phyloP scores from a whole-genome alignment of 2,113 vertebrate genomes.

The Chamaetylas fuelleborni region DNA sequence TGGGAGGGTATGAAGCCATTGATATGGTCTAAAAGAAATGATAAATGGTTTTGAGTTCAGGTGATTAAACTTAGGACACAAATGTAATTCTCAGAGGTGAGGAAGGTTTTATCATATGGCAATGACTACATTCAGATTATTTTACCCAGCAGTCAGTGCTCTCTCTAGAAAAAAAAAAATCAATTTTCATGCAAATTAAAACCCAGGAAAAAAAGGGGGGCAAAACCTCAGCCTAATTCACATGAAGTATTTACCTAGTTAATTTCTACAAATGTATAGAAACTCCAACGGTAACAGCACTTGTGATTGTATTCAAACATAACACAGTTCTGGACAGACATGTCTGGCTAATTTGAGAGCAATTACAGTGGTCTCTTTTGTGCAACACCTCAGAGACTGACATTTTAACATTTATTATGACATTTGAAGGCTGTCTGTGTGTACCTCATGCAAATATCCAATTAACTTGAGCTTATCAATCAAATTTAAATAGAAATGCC shows the following conservation, averaged over 20 bases:
- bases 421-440: not conserved
- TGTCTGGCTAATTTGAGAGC: not conserved
- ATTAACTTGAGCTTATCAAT: not conserved
- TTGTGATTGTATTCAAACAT: not conserved
- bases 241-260: not conserved
- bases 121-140: not conserved
- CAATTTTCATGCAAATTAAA: not conserved
- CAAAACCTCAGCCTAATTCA: accelerated
- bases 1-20: not conserved
- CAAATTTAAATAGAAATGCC: not conserved
- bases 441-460: not conserved
- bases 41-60: not conserved
- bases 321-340: not conserved
- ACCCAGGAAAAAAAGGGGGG: not conserved
- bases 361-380: not conserved
- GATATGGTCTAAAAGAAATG: not conserved
- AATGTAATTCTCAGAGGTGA: not conserved
- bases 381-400: not conserved
- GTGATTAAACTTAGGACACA: not conserved
- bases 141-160: not conserved
- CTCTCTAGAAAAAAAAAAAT: not conserved
- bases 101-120: not conserved
- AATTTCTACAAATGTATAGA: not conserved
- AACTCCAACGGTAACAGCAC: not conserved
- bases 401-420: not conserved